Evolutionary conservation across 2,113 vertebrate genomes (phyloP), one percentile per base, ranked within the genome.

Genomic region (Zosterops lateralis): DNA sequence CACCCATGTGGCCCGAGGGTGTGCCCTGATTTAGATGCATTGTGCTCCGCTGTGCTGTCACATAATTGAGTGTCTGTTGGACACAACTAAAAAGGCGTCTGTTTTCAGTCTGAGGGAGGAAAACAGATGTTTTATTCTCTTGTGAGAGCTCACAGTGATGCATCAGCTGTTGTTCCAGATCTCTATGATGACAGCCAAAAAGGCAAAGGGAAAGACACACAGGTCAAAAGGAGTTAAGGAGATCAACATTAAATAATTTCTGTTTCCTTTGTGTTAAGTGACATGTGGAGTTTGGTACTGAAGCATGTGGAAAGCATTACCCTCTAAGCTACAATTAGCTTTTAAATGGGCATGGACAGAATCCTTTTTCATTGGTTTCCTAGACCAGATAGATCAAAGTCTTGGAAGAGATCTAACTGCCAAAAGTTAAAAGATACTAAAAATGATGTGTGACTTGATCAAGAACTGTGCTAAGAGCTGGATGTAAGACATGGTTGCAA

Each of bases 131-230:
- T 84, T 76, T 61, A 24, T 56, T 89, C 90, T 91, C 80, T 76
- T 64, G 54, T 68, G 74, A 83, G 91, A 82, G 86, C 84, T 84
- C 71, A 53, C 45, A 77, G 12, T 3, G 50, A 60, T 62, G 72
- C 36, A 56, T 91, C 95, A 95, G 96, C 97, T 97, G 96, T 91
- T 51, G 12, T 28, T 29, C 32, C 36, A 36, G n/a, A 74, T 95
- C 84, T 90, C 17, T 5, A 1, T 53, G 58, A 50, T 82, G 95
- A 85, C 82, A 91, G 94, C 74, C 66, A 86, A 61, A 71, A 82
- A 73, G 72, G 56, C 68, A 81, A 57, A 74, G 51, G 40, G 42
- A 60, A 64, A 64, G 56, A 47, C 5, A 1, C 10, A 6, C 5
- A 79, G 91, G 95, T 96, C 94, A 95, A 28, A 65, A 84, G n/a